Evolutionary conservation across 2,113 vertebrate species (phyloP).

Genomic region (Cromileptes altivelis): DNA sequence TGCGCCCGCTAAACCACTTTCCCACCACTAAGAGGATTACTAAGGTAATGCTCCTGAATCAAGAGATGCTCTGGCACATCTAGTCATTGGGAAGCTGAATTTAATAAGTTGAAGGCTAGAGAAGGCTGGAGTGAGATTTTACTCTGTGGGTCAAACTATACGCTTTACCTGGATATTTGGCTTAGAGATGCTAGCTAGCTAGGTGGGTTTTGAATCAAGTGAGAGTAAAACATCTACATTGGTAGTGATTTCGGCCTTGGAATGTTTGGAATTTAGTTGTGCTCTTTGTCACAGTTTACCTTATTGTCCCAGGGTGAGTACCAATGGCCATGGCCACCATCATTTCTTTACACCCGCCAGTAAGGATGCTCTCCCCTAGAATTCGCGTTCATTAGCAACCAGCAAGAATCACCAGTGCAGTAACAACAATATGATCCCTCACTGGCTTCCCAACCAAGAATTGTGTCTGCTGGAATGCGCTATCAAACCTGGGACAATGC

Average conservation of each 20-base stretch:
- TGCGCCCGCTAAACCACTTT: constrained; percentile 81
- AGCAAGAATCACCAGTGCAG: neutral
- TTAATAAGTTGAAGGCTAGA: constrained; percentile 60
- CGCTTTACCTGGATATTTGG: neutral
- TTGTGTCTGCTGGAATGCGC: too few species aligned
- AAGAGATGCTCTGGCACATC: constrained; percentile 79
- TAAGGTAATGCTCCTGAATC: constrained; percentile 78
- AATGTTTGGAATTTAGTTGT: neutral
- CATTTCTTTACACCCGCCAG: neutral
- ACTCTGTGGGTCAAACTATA: constrained; percentile 11
- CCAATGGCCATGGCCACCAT: neutral
- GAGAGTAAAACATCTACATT: neutral
- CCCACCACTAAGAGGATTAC: constrained; percentile 87
- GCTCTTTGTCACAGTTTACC: neutral
- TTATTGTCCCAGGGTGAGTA: neutral
- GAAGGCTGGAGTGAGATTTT: constrained; percentile 50
- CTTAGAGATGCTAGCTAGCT: constrained; percentile 2
- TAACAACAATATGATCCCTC: neutral
- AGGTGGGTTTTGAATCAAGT: neutral
- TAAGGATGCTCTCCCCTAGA: neutral
- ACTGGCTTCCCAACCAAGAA: neutral
- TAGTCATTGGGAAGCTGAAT: constrained; percentile 64
- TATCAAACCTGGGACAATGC: neutral
- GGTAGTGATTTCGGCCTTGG: neutral
- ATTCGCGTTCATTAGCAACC: neutral